Conservation (phyloP, 1,140 invertebrate genomes). For the Hermetia illucens region DNA sequence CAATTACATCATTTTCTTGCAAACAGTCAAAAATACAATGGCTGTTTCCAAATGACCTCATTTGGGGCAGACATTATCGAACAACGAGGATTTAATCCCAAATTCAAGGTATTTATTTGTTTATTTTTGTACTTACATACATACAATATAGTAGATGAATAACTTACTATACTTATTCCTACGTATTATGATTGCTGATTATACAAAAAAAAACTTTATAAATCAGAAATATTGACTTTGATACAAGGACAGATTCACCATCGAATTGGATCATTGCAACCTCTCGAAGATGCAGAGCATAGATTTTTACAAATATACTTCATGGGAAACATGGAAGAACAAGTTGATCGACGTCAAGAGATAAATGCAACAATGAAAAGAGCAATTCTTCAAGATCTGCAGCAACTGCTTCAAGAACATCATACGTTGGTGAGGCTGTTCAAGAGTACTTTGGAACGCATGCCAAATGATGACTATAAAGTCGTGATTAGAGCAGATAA, state of each 20-base stretch:
- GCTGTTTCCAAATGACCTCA: constrained; percentile 5
- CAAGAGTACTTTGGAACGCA: constrained; percentile 24
- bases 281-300: too few relatives aligned
- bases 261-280: too few relatives aligned
- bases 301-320: too few relatives aligned
- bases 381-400: too few relatives aligned
- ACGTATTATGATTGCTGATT: too few relatives aligned
- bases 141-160: too few relatives aligned
- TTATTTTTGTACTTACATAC: too few relatives aligned
- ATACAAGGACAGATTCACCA: too few relatives aligned
- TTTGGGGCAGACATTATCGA: constrained; percentile 1
- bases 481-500: constrained; percentile 15
- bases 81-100: constrained; percentile 14
- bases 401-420: constrained; percentile 18
- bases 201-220: too few relatives aligned
- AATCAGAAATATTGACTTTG: too few relatives aligned
- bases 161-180: too few relatives aligned
- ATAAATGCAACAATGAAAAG: constrained; percentile 17
- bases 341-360: constrained; percentile 25
- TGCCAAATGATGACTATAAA: constrained; percentile 27
- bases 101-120: constrained; percentile 10
- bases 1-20: constrained; percentile 23
- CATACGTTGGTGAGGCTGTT: constrained; percentile 26
- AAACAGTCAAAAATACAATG: constrained; percentile 13
- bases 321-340: constrained; percentile 21